Evolutionary conservation across 2,797 vertebrate genomes (phyloP).

Genomic region (Bovichtus diacanthus): DNA sequence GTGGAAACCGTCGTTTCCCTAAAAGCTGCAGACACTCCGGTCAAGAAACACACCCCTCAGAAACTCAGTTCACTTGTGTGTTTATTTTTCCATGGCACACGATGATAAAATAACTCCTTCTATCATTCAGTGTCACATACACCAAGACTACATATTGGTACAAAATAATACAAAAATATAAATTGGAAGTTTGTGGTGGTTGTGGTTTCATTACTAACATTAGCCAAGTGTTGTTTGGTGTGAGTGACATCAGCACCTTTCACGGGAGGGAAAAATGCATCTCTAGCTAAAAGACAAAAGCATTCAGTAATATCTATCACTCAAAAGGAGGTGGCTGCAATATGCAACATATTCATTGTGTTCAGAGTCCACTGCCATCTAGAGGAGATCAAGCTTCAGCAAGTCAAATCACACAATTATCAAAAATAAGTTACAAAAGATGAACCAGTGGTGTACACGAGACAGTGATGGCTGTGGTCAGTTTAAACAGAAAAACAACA

Average conservation of each 20-base stretch:
- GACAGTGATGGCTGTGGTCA: slow-evolving; percentile 79
- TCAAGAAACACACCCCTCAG: slow-evolving; percentile 31
- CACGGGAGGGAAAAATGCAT: slow-evolving; percentile 31
- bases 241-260: slow-evolving; percentile 60
- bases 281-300: slow-evolving; percentile 69
- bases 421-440: slow-evolving; percentile 79
- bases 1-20: slow-evolving; percentile 26
- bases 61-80: slow-evolving; percentile 61
- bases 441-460: slow-evolving; percentile 78
- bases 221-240: slow-evolving; percentile 57
- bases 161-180: slow-evolving; percentile 83
- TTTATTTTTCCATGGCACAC: slow-evolving; percentile 76
- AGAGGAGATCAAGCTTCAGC: slow-evolving; percentile 60
- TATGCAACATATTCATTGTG: slow-evolving; percentile 86
- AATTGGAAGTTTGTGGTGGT: slow-evolving; percentile 61
- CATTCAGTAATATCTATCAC: slow-evolving; percentile 64
- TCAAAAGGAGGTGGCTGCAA: slow-evolving; percentile 83
- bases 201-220: slow-evolving; percentile 53
- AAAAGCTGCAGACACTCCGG: slow-evolving; percentile 39
- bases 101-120: slow-evolving; percentile 61
- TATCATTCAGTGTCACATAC: slow-evolving; percentile 72
- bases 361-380: slow-evolving; percentile 72
- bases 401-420: slow-evolving; percentile 71
- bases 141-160: slow-evolving; percentile 73
- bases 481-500: slow-evolving; percentile 73